Base-by-base conservation (phyloP, 2,888 invertebrate genomes). In the Ennomos erosarius region DNA sequence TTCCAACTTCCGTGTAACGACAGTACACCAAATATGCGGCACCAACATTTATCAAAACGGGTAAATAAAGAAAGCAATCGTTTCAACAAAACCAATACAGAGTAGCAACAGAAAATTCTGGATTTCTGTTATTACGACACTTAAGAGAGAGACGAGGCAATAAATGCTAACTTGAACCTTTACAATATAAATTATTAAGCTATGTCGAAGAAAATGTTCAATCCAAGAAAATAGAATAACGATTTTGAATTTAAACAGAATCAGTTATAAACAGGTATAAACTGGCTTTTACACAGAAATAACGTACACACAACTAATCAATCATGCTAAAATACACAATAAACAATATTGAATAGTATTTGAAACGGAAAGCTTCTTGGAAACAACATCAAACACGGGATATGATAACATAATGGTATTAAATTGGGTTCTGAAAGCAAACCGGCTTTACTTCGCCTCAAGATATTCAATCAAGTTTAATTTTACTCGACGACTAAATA, bases 1-100 rank as follows among this genome's bases (percentile, higher is more conserved):
- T n/a, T n/a, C n/a, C n/a, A 48, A 71, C 70, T 68, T 74, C 71
- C 68, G 54, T 64, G 56, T 71, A 67, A 71, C 67, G 67, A 62
- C 58, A 50, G 66, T 66, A 43, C 47, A 57, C 66, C 64, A 70
- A 70, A 63, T 65, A 57, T 62, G 55, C 62, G 66, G 64, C 62
- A 59, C 36, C 5, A 46, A 54, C 16, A 59, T 70, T 70, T 64
- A 54, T 59, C 71, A 71, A 64, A 65, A 61, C 59, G 58, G 44
- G 8, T 12, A 9, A 10, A 35, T 37, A 35, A 40, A 3, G 26
- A 33, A 26, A 52, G 11, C 26, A 37, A 12, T 37, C 8, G 16
- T 9, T 12, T 52, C 38, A 26, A 45, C 33, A 3, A 33, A 33
- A 44, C 38, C n/a, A 48, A 38, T 10, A 26, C 26, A 6, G 26